Evolutionary conservation across 1,140 invertebrate species (phyloP), one percentile per base, ranked within the genome.

Genomic region (Drosophila arawakana): DNA sequence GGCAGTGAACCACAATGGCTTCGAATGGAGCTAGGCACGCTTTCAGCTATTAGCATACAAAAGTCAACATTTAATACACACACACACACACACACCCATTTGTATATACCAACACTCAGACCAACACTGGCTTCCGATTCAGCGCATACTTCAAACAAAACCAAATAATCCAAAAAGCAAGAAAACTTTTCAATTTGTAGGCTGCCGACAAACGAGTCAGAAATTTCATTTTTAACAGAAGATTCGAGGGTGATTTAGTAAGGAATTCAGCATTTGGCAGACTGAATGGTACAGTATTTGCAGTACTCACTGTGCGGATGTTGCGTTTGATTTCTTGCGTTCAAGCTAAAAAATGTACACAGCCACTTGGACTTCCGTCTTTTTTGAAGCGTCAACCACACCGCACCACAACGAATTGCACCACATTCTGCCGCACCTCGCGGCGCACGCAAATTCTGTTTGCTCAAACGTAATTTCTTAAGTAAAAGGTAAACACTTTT

Each of bases 401-500:
- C 18, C 35, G 15, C 35, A 21, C 10, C 50, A n/a, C 39, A 43
- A 13, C 25, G 25, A 6, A 30, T 5, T n/a, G 37, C 30, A 52
- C 49, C 65, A 30, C 41, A 35, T 37, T 34, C 13, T 35, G 3
- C 46, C 10, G 30, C 59, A 46, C 71, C 67, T 54, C 68, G 46
- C 55, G 46, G 58, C 50, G 66, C 73, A 89, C 80, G 80, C 84
- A 90, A 89, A 89, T 89, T 89, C 80, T 91, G 78, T 91, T 91
- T 90, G 75, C 82, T 59, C 71, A 85, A 90, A 88, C 84, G 88
- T 91, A 91, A 91, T 91, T 91, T 91, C 88, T 91, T 91, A 91
- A 91, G 88, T 91, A 90, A 91, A 91, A 91, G 83, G 88, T 91
- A 91, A 91, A 91, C 88, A 91, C 86, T 91, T 90, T 76, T 78